phyloP scores from a whole-genome alignment of 2,113 vertebrate species.

The Cervus canadensis region DNA sequence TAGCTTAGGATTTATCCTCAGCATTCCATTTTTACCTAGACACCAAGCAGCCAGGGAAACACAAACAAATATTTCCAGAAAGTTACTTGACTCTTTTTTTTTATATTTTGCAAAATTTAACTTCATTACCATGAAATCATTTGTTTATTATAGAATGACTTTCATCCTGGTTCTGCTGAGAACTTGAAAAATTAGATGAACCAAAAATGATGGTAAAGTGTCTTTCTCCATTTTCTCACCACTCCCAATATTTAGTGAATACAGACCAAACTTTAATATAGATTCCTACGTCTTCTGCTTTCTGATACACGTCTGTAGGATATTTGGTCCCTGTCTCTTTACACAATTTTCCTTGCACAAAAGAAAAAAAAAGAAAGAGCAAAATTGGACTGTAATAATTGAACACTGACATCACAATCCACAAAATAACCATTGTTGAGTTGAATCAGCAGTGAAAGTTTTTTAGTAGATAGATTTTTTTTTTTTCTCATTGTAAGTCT shows the following conservation, averaged over 20 bases:
- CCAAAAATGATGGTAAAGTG: not conserved
- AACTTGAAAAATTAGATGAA: slow-evolving; percentile 44
- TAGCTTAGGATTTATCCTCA: slow-evolving; percentile 15
- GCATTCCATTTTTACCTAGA: not conserved
- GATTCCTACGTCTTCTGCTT: not conserved
- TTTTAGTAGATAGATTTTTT: not conserved
- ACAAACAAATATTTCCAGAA: slow-evolving; percentile 28
- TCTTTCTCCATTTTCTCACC: not conserved
- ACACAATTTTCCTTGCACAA: not conserved
- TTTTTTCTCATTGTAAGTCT: slow-evolving; percentile 3
- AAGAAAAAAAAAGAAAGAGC: not conserved
- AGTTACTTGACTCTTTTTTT: not conserved
- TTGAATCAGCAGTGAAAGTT: slow-evolving; percentile 20
- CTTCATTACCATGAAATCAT: slow-evolving; percentile 48
- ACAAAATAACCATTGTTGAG: slow-evolving; percentile 2
- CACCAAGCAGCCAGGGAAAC: not conserved
- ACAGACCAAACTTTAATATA: not conserved
- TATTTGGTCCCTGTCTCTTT: not conserved
- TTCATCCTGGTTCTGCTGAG: slow-evolving; percentile 28
- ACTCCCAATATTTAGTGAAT: not conserved
- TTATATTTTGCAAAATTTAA: slow-evolving; percentile 31
- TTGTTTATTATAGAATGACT: slow-evolving; percentile 42
- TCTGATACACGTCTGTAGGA: not conserved
- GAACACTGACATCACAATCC: not conserved
- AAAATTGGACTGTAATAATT: not conserved